Percentiles rank a stretch among this genome's conserved stretches.
These are phyloP conservation scores for Adela reaumurella DNA, from an alignment of 2,888 invertebrate species.

Conservation along the genomic window DNA sequence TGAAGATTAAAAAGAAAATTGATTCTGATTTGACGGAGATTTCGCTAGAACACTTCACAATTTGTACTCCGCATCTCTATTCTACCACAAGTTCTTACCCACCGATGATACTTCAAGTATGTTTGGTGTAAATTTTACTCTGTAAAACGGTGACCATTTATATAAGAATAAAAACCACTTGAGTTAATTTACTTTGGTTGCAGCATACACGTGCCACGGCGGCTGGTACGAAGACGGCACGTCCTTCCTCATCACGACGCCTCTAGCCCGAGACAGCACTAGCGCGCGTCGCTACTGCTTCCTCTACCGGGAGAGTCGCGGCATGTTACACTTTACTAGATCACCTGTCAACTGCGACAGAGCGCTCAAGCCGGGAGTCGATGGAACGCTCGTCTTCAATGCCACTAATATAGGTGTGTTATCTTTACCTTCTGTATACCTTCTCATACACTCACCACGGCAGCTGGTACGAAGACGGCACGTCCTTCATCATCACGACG, in stretches of 20 bases:
- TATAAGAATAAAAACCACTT: no score
- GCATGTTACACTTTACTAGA: slow-evolving; percentile 53
- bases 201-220: slow-evolving; percentile 88
- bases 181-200: no score
- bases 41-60: no score
- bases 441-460: slow-evolving; percentile 89
- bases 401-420: slow-evolving; percentile 64
- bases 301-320: slow-evolving; percentile 64
- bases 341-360: slow-evolving; percentile 65
- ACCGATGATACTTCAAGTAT: no score
- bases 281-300: slow-evolving; percentile 71
- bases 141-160: no score
- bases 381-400: slow-evolving; percentile 62
- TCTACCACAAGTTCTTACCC: no score
- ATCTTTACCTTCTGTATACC: no score
- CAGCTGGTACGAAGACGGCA: slow-evolving; percentile 83
- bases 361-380: slow-evolving; percentile 33
- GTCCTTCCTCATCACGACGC: slow-evolving; percentile 80
- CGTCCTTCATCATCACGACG: slow-evolving; percentile 80
- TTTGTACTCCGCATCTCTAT: no score
- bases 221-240: slow-evolving; percentile 86
- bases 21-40: no score
- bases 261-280: slow-evolving; percentile 63
- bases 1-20: no score
- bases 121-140: no score